A percentile compares a stretch with the other conserved stretches of the same genome.
These are phyloP conservation scores for Lytechinus variegatus DNA, from an alignment of 35 echinoderm and acorn worm species.

Conservation along the genomic window DNA sequence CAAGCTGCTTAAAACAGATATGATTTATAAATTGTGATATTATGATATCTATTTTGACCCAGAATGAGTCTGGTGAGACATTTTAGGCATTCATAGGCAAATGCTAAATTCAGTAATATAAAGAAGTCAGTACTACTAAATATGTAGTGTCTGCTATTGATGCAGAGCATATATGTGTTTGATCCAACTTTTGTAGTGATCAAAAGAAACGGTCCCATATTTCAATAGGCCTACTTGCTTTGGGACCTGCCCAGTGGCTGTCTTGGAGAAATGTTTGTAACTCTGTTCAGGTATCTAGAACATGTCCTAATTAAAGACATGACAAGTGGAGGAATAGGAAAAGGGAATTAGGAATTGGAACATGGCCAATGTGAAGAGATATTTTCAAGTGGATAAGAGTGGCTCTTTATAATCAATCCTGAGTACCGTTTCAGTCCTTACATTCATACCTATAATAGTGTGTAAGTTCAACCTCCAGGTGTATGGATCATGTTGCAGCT, in stretches of 20 bases:
- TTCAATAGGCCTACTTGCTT: not conserved
- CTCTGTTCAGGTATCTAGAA: not conserved
- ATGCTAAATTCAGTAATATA: too few species aligned
- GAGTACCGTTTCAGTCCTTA: not conserved
- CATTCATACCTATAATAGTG: not conserved
- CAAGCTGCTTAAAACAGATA: not conserved
- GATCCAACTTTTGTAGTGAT: not conserved
- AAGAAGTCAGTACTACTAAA: not conserved
- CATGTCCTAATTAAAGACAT: constrained; percentile 4
- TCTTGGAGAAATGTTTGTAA: not conserved
- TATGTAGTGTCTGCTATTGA: not conserved
- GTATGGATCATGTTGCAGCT: constrained; percentile 7
- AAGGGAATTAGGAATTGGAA: not conserved
- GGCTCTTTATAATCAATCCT: not conserved
- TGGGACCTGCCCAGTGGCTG: not conserved
- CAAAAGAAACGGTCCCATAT: not conserved
- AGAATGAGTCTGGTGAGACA: not conserved
- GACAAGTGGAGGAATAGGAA: not conserved
- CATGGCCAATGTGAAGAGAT: not conserved
- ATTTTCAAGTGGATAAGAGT: not conserved
- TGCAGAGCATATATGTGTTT: not conserved
- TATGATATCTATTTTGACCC: not conserved
- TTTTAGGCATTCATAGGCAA: too few species aligned
- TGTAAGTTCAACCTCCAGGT: not conserved
- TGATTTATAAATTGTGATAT: not conserved